A percentile compares a stretch with the other conserved stretches of the same genome.
These are phyloP conservation scores for Hydrotaea cyrtoneurina DNA, from an alignment of 2,888 invertebrate species.

Conservation along the genomic window DNA sequence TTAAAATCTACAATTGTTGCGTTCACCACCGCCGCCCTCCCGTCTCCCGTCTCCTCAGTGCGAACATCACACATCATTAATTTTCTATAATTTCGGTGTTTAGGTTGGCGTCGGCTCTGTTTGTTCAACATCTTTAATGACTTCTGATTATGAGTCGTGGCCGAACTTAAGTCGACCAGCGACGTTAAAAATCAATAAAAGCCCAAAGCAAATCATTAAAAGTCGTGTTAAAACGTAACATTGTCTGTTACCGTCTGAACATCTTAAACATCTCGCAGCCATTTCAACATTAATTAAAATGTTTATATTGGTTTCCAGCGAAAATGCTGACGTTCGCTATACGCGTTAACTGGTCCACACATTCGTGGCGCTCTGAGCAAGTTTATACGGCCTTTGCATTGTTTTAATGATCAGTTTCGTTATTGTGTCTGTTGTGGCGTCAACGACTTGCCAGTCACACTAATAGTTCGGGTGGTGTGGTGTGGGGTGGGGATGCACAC, in stretches of 20 bases:
- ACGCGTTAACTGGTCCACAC: conserved; percentile 20
- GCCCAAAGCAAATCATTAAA: conserved; percentile 1
- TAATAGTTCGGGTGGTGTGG: no score
- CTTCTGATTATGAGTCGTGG: neutral
- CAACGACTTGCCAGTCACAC: neutral
- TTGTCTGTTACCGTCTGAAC: neutral
- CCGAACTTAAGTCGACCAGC: neutral
- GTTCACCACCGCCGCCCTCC: neutral
- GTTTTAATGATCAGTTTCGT: neutral
- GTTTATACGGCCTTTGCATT: neutral
- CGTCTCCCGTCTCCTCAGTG: neutral
- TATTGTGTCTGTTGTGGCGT: neutral
- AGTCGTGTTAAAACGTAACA: conserved; percentile 2
- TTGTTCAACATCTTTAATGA: conserved; percentile 16
- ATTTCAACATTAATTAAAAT: conserved; percentile 16
- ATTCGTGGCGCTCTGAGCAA: neutral
- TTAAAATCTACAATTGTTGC: neutral
- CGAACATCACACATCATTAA: neutral
- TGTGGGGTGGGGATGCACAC: no score
- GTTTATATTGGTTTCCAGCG: neutral
- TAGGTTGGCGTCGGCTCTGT: neutral
- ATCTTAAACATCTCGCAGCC: neutral
- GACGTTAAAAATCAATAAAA: conserved; percentile 26
- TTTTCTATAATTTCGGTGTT: conserved; percentile 13
- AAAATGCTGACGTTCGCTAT: neutral